phyloP scores from a whole-genome alignment of 2,888 invertebrate species.

The Archaeoteleia sp. region DNA sequence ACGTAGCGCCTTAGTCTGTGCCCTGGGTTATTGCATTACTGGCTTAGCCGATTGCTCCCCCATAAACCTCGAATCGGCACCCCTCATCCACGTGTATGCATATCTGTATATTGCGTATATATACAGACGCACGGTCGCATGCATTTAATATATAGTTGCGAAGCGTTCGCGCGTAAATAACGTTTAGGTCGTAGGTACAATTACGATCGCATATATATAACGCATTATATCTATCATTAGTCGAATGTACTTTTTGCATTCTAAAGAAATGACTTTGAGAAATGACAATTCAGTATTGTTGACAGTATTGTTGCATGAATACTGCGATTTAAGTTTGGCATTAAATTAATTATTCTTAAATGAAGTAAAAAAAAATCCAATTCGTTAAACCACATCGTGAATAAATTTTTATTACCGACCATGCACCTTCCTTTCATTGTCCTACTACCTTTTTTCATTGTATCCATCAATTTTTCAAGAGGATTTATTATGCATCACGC shows the following conservation, averaged over 20 bases:
- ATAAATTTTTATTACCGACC: too few species aligned
- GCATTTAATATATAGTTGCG: constrained; percentile 48
- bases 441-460: too few species aligned
- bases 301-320: too few species aligned
- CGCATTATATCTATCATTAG: constrained; percentile 43
- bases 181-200: constrained; percentile 45
- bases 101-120: constrained; percentile 61
- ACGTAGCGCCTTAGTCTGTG: constrained; percentile 63
- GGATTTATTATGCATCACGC: too few species aligned
- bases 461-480: too few species aligned
- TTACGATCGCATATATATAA: constrained; percentile 49
- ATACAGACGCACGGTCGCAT: constrained; percentile 19
- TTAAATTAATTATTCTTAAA: too few species aligned
- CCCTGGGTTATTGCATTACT: constrained; percentile 73
- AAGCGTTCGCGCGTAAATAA: constrained; percentile 53
- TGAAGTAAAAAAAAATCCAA: too few species aligned
- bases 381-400: too few species aligned
- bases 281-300: too few species aligned
- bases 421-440: too few species aligned
- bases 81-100: constrained; percentile 58
- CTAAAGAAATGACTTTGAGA: constrained; percentile 11
- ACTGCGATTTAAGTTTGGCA: too few species aligned
- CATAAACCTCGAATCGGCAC: constrained; percentile 50
- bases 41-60: constrained; percentile 64
- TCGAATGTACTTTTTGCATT: constrained; percentile 42